Evolutionary conservation across 2,113 vertebrate species (phyloP).

Genomic region (Rhinopomastus cyanomelas): DNA sequence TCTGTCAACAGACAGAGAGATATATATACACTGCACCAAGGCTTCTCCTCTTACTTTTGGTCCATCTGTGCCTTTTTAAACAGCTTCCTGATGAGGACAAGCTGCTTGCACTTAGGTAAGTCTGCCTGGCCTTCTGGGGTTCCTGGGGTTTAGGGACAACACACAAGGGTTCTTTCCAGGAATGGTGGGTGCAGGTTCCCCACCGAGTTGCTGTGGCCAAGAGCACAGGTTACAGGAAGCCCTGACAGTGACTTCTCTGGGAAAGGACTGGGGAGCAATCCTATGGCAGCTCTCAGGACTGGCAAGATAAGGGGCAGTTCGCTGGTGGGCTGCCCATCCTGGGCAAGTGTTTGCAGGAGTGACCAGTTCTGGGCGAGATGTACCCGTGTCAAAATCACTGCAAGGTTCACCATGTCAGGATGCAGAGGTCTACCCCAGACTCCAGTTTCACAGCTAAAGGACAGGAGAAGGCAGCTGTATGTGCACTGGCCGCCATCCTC

Average conservation of each 20-base stretch:
- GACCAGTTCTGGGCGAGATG: not conserved
- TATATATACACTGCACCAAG: not conserved
- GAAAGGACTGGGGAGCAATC: not conserved
- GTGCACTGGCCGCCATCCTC: not conserved
- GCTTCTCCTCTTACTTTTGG: not conserved
- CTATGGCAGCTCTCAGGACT: not conserved
- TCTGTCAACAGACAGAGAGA: too few species aligned
- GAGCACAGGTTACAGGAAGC: rapidly evolving
- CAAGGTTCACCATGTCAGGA: not conserved
- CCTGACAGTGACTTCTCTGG: not conserved
- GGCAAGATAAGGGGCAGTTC: rapidly evolving
- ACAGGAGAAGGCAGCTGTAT: not conserved
- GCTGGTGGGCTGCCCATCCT: not conserved
- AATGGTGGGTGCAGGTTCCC: rapidly evolving
- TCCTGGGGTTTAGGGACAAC: not conserved
- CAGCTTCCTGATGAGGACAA: not conserved
- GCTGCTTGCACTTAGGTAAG: not conserved
- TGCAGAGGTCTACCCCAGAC: rapidly evolving
- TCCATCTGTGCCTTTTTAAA: not conserved
- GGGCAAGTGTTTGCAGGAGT: not conserved
- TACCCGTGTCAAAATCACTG: not conserved
- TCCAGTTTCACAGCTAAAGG: not conserved
- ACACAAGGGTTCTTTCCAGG: not conserved
- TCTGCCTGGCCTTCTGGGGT: rapidly evolving
- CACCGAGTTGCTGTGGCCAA: not conserved